Evolutionary conservation across 2,113 vertebrate species (phyloP).

Genomic region (Gallinago undulata): DNA sequence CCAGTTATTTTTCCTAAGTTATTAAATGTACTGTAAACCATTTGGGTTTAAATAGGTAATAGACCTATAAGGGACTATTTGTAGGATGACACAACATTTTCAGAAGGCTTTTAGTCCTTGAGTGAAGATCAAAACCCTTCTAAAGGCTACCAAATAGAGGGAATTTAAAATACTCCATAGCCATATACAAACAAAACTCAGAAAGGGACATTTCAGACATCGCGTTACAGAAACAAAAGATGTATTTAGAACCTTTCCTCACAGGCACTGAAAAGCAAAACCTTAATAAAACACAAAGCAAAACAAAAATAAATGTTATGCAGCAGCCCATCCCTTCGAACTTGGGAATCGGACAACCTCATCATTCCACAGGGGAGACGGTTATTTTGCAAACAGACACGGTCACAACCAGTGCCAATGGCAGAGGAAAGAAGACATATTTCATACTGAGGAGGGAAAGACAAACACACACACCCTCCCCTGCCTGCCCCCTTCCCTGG

Average conservation of each 20-base stretch:
- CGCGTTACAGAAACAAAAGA: background rate
- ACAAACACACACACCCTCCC: constrained; percentile 43
- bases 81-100: background rate
- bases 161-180: background rate
- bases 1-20: background rate
- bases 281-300: background rate
- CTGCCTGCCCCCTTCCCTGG: background rate
- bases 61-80: background rate
- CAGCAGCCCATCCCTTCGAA: constrained; percentile 24
- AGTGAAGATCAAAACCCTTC: background rate
- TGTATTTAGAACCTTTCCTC: background rate
- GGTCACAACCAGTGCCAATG: background rate
- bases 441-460: constrained; percentile 61
- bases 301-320: background rate
- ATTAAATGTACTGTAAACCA: background rate
- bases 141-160: background rate
- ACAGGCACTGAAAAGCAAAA: background rate
- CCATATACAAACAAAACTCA: background rate
- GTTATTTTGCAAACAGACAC: constrained; percentile 19
- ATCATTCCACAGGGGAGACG: background rate
- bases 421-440: constrained; percentile 32
- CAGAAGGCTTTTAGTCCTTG: background rate
- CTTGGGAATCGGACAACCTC: background rate
- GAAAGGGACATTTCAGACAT: background rate
- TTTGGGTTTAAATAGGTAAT: background rate